phyloP scores from a whole-genome alignment of 92 coral and sea anemone genomes.

The Siderastrea siderea region DNA sequence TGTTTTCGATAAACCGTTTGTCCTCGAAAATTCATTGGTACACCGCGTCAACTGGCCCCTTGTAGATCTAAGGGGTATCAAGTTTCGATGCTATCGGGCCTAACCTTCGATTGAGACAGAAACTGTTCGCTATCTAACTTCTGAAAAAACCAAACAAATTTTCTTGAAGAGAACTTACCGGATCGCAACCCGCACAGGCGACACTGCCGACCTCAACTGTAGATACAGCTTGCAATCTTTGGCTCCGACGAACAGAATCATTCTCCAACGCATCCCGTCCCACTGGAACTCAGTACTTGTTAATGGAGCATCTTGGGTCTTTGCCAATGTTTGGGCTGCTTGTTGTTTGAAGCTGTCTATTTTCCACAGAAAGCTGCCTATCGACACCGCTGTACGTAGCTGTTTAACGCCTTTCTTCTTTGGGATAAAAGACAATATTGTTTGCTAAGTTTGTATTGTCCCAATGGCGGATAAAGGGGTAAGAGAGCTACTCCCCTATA shows the following conservation, averaged over 20 bases:
- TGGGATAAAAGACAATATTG: too few species aligned
- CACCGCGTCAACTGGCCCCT: too few species aligned
- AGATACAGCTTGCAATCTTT: background rate
- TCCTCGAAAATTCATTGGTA: too few species aligned
- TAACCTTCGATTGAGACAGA: background rate
- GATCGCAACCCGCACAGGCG: background rate
- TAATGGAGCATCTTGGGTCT: background rate
- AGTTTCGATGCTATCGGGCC: background rate
- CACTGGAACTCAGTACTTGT: background rate
- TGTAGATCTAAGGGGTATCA: too few species aligned
- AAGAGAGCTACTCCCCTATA: too few species aligned
- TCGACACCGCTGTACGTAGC: too few species aligned
- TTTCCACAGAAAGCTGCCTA: background rate
- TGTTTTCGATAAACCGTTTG: too few species aligned
- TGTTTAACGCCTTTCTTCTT: too few species aligned
- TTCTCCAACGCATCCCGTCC: conserved; percentile 2
- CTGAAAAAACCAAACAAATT: background rate
- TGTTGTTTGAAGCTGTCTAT: background rate
- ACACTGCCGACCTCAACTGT: background rate
- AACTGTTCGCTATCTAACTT: background rate
- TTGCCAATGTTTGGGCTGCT: background rate
- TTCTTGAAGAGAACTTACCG: background rate
- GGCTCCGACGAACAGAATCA: background rate
- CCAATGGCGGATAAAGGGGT: too few species aligned
- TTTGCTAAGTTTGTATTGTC: too few species aligned